These are phyloP conservation scores for Eulemur macaco DNA, from an alignment of 2,113 vertebrate species.

Conservation along the genomic window DNA sequence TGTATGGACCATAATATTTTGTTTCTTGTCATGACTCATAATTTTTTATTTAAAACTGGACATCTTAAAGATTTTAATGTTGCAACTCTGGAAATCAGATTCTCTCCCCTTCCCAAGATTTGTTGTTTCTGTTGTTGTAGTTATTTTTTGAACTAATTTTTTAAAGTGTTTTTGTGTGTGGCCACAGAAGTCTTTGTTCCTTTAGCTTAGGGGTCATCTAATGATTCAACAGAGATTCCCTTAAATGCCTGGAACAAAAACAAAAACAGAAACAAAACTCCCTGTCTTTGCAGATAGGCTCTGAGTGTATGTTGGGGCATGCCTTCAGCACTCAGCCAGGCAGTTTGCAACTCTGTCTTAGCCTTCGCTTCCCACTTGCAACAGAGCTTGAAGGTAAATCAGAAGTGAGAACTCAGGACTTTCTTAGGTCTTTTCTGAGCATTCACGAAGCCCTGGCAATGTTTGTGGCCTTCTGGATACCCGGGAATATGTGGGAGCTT, in stretches of 20 bases:
- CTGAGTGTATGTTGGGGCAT: not conserved
- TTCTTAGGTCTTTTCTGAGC: not conserved
- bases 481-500: not conserved
- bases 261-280: not conserved
- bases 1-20: not conserved
- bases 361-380: not conserved
- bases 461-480: not conserved
- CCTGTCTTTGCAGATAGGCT: not conserved
- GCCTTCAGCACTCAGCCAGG: not conserved
- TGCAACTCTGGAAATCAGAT: not conserved
- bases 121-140: not conserved
- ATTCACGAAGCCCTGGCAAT: not conserved
- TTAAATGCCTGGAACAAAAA: not conserved
- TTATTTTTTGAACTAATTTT: not conserved
- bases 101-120: not conserved
- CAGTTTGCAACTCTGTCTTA: not conserved
- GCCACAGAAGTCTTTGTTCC: not conserved
- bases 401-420: not conserved
- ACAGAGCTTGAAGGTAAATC: not conserved
- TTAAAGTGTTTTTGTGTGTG: not conserved
- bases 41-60: not conserved
- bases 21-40: not conserved
- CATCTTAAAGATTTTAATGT: not conserved
- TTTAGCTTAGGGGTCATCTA: not conserved
- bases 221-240: not conserved